Evolutionary conservation across 2,113 vertebrate species (phyloP).

Genomic region (Scomber japonicus): DNA sequence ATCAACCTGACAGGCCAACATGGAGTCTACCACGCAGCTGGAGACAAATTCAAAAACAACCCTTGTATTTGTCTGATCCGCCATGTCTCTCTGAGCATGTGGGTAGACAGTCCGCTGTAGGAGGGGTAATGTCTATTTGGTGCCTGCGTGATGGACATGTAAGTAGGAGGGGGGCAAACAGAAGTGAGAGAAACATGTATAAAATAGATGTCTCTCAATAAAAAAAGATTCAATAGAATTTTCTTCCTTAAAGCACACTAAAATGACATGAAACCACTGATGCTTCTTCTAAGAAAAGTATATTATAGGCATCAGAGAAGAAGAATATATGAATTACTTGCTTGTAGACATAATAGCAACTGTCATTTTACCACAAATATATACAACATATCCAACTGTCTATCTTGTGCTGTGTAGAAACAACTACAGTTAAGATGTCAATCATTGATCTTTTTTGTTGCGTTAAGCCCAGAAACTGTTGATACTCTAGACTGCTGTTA

Average conservation of each 20-base stretch:
- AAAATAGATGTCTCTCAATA: background rate
- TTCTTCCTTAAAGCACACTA: background rate
- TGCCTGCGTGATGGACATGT: slow-evolving; percentile 18
- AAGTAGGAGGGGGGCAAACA: slow-evolving; percentile 14
- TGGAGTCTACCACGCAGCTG: slow-evolving; percentile 46
- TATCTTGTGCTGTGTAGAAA: background rate
- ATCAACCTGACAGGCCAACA: slow-evolving; percentile 62
- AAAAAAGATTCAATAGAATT: slow-evolving; percentile 14
- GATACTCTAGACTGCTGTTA: slow-evolving; percentile 1
- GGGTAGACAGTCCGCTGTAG: slow-evolving; percentile 16
- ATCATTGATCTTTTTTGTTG: background rate
- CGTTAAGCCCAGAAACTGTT: background rate
- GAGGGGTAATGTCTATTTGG: slow-evolving; percentile 10
- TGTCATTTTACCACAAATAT: background rate
- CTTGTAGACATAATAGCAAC: background rate
- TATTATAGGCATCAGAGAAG: background rate
- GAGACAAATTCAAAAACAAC: slow-evolving; percentile 46
- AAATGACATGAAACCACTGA: slow-evolving; percentile 1
- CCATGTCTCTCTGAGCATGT: slow-evolving; percentile 24
- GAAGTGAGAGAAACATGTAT: slow-evolving; percentile 5
- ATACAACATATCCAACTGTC: no score
- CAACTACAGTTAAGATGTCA: background rate
- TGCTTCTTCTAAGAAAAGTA: background rate
- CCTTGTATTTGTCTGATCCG: slow-evolving; percentile 51
- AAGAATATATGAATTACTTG: background rate